Conservation (phyloP, 2,888 invertebrate species). For the Trilocha varians region DNA sequence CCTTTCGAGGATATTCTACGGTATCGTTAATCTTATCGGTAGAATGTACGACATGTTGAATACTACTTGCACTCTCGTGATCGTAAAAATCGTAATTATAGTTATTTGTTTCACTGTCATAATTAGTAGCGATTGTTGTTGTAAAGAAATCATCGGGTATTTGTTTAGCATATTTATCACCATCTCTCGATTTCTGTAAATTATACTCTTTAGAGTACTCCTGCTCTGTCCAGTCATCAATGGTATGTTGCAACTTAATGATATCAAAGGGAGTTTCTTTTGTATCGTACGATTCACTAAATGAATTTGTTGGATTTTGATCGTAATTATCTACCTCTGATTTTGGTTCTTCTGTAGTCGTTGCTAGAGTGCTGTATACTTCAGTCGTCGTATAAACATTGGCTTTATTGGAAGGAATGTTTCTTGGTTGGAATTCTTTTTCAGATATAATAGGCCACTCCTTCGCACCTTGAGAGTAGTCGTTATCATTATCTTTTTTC, state of each 20-base stretch:
- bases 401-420: constrained; percentile 55
- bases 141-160: constrained; percentile 85
- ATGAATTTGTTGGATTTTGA: constrained; percentile 47
- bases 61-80: constrained; percentile 63
- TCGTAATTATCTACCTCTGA: constrained; percentile 51
- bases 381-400: constrained; percentile 28
- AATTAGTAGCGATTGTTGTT: constrained; percentile 65
- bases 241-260: constrained; percentile 83
- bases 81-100: constrained; percentile 57
- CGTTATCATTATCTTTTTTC: constrained; percentile 33
- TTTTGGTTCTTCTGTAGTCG: constrained; percentile 36
- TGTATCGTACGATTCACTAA: constrained; percentile 53
- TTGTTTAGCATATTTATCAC: constrained; percentile 78
- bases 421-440: constrained; percentile 59
- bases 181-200: constrained; percentile 65
- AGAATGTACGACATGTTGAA: constrained; percentile 39
- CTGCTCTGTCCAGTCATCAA: constrained; percentile 88
- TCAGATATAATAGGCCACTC: constrained; percentile 36
- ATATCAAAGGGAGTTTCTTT: constrained; percentile 79
- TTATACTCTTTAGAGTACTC: constrained; percentile 75
- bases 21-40: constrained; percentile 40
- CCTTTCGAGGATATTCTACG: constrained; percentile 29
- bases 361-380: constrained; percentile 27
- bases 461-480: constrained; percentile 58
- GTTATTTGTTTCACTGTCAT: constrained; percentile 38